Evolutionary conservation across 1,140 invertebrate species (phyloP).

Genomic region (Drosophila erecta): DNA sequence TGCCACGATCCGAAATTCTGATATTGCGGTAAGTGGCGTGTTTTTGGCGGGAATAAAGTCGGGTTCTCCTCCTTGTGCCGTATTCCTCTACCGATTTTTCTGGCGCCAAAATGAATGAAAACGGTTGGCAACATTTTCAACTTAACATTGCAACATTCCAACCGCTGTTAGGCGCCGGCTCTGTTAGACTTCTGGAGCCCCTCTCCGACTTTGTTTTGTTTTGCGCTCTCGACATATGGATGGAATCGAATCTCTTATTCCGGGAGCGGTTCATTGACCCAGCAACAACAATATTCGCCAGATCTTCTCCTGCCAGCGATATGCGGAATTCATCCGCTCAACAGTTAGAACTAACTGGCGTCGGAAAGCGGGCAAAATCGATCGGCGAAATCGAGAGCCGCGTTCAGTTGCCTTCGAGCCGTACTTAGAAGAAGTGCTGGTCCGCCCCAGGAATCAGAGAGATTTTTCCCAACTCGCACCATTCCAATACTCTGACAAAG

Average conservation of each 20-base stretch:
- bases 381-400: constrained; percentile 1
- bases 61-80: constrained; percentile 7
- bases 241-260: not conserved
- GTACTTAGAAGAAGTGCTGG: constrained; percentile 54
- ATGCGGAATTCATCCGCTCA: constrained; percentile 14
- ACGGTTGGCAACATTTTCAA: constrained; percentile 22
- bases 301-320: constrained; percentile 33
- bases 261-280: constrained; percentile 72
- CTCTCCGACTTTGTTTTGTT: constrained; percentile 48
- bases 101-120: constrained; percentile 51
- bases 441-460: constrained; percentile 22
- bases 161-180: not conserved
- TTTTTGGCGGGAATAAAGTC: constrained; percentile 55
- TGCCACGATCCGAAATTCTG: constrained; percentile 31
- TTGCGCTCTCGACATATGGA: constrained; percentile 9
- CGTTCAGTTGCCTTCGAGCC: constrained; percentile 69
- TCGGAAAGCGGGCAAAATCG: not conserved
- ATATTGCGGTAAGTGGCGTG: constrained; percentile 59
- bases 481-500: constrained; percentile 31
- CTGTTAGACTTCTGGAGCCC: not conserved
- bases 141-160: not conserved
- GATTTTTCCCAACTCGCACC: not conserved
- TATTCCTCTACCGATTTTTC: constrained; percentile 26
- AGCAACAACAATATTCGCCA: constrained; percentile 48
- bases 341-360: constrained; percentile 43